phyloP scores from a whole-genome alignment of 2,888 invertebrate species.

The Himalopsyche japonica region DNA sequence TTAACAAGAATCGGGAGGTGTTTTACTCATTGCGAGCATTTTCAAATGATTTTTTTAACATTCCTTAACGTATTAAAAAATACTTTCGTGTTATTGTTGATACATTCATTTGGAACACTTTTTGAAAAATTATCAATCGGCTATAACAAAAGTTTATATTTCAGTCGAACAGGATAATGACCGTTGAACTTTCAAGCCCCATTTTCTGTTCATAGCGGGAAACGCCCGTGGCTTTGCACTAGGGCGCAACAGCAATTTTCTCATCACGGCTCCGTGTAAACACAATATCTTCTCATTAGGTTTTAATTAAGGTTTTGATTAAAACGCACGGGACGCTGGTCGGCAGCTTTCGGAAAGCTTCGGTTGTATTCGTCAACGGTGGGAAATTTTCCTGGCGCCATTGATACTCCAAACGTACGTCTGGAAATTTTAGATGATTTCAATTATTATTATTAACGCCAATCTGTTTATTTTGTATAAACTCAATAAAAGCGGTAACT shows the following conservation, averaged over 20 bases:
- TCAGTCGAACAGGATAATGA: not conserved
- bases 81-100: too few species aligned
- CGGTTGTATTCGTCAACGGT: not conserved
- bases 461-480: not conserved
- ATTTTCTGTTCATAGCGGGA: not conserved
- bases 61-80: too few species aligned
- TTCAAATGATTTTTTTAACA: too few species aligned
- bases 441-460: not conserved
- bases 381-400: not conserved
- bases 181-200: not conserved
- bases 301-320: slow-evolving; percentile 41
- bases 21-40: too few species aligned
- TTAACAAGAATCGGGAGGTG: too few species aligned
- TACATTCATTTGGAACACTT: too few species aligned
- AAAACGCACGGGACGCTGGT: slow-evolving; percentile 37
- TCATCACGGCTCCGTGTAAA: slow-evolving; percentile 36
- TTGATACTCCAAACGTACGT: not conserved
- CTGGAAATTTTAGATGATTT: not conserved
- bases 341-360: slow-evolving; percentile 10
- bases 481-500: too few species aligned
- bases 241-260: slow-evolving; percentile 34
- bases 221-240: not conserved
- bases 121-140: too few species aligned
- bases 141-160: not conserved
- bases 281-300: slow-evolving; percentile 42